Conservation (phyloP, 2,888 invertebrate genomes). For the Troides aeacus region DNA sequence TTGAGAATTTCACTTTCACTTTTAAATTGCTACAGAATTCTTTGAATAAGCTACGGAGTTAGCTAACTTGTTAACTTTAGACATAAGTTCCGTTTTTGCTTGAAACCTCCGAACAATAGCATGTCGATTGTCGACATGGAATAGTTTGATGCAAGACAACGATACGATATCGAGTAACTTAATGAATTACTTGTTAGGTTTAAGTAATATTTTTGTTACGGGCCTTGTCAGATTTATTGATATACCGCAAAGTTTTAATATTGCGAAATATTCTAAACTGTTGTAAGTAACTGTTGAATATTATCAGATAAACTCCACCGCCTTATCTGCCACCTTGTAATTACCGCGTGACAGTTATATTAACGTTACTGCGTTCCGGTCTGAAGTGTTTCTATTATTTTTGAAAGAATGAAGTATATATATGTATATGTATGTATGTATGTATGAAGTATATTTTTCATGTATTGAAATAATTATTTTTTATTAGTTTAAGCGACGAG, state of each 20-base stretch:
- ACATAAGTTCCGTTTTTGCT: conserved; percentile 11
- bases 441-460: no score
- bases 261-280: not conserved
- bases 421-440: no score
- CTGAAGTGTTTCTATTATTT: no score
- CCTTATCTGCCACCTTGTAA: no score
- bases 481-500: no score
- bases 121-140: conserved; percentile 54
- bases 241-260: conserved; percentile 10
- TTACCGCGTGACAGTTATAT: no score
- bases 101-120: conserved; percentile 42
- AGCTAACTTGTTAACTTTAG: no score
- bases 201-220: conserved; percentile 25
- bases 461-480: no score
- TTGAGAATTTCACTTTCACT: conserved; percentile 21
- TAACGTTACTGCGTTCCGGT: no score
- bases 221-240: conserved; percentile 15
- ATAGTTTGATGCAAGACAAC: conserved; percentile 52
- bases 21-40: not conserved
- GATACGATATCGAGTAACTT: conserved; percentile 42
- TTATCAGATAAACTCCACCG: no score
- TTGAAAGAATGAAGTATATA: no score
- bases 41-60: not conserved
- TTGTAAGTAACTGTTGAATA: no score
- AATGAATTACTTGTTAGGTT: conserved; percentile 47